Percentiles rank a stretch among this genome's conserved stretches.
Conservation (phyloP, 2,797 vertebrate genomes). For the Pipistrellus nathusii region DNA sequence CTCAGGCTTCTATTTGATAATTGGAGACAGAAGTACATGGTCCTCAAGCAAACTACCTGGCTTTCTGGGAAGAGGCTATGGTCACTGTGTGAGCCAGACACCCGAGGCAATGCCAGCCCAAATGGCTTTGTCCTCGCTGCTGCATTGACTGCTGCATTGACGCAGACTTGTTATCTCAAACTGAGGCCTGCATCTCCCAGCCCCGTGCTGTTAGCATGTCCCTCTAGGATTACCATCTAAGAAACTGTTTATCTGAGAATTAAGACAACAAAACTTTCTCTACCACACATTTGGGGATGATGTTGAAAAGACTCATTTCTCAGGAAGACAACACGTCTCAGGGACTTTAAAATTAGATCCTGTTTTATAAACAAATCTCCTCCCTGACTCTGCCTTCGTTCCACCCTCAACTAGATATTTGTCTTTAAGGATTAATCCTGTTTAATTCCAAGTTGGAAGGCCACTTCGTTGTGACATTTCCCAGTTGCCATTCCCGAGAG, state of each 20-base stretch:
- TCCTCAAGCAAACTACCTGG: not conserved
- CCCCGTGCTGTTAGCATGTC: fast-evolving
- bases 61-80: not conserved
- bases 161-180: not conserved
- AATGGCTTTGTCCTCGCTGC: too few relatives aligned
- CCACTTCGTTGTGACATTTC: not conserved
- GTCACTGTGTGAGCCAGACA: not conserved
- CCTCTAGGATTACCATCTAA: not conserved
- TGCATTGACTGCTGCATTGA: not conserved
- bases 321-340: not conserved
- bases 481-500: constrained; percentile 20
- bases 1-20: not conserved
- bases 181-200: fast-evolving
- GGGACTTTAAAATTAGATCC: not conserved
- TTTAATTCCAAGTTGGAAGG: not conserved
- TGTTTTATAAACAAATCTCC: not conserved
- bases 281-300: not conserved
- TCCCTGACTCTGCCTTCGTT: not conserved
- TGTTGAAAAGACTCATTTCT: constrained; percentile 41
- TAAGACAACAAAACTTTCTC: not conserved
- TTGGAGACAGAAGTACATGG: not conserved
- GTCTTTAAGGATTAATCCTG: not conserved
- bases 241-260: not conserved
- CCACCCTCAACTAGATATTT: not conserved
- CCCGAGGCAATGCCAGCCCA: not conserved